Conservation (phyloP, 2,797 vertebrate genomes). For the Gymnopithys bicolor region DNA sequence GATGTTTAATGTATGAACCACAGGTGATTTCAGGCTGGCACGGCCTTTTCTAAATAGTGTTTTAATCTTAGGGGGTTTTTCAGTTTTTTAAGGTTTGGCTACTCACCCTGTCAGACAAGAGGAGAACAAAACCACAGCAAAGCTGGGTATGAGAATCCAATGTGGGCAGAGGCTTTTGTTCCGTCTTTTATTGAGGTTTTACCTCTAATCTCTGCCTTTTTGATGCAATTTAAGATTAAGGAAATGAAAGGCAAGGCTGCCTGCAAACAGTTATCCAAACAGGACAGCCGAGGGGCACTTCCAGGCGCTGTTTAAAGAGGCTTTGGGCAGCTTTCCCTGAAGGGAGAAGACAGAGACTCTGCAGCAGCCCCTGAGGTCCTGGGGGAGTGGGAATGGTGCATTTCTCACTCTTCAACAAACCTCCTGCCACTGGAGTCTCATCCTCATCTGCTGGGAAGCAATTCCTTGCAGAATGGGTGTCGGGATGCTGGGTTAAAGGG, state of each 20-base stretch:
- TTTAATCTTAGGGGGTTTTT: slow-evolving; percentile 76
- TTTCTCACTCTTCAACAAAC: background rate
- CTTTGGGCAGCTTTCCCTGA: slow-evolving; percentile 39
- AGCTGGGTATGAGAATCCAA: slow-evolving; percentile 70
- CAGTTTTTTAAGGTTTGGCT: slow-evolving; percentile 70
- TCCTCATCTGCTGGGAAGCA: accelerated
- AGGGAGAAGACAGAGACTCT: background rate
- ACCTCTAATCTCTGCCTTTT: slow-evolving; percentile 82
- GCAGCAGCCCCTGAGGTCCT: background rate
- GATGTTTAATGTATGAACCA: slow-evolving; percentile 84
- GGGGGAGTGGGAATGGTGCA: accelerated
- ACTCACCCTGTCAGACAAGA: slow-evolving; percentile 71
- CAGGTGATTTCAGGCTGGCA: slow-evolving; percentile 79
- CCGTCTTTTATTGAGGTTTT: slow-evolving; percentile 79
- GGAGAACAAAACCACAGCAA: slow-evolving; percentile 48
- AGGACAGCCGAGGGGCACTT: slow-evolving; percentile 68
- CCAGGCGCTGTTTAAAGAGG: slow-evolving; percentile 63
- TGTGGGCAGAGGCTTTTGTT: slow-evolving; percentile 78
- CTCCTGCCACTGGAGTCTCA: background rate
- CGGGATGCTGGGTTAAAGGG: background rate
- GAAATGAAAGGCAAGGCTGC: slow-evolving; percentile 79
- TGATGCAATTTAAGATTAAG: slow-evolving; percentile 84
- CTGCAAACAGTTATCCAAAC: slow-evolving; percentile 72
- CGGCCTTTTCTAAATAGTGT: slow-evolving; percentile 81
- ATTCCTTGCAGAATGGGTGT: accelerated